phyloP scores from a whole-genome alignment of 2,797 vertebrate species.

The Chelmon rostratus region DNA sequence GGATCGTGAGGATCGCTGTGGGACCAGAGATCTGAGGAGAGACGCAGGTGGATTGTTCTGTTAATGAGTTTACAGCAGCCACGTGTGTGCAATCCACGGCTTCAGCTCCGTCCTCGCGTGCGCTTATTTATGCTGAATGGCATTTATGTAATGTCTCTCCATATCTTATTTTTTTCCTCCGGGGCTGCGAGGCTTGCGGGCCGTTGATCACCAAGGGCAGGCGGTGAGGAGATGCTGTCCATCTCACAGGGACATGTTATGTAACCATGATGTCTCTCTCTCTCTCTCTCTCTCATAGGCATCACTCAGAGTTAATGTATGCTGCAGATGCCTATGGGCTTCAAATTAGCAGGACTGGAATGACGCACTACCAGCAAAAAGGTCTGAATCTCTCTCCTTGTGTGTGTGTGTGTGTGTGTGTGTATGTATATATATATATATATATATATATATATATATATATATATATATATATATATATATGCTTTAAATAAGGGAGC shows the following conservation, averaged over 20 bases:
- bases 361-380: slow-evolving; percentile 18
- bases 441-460: not conserved
- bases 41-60: slow-evolving; percentile 11
- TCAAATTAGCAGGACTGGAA: slow-evolving; percentile 11
- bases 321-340: slow-evolving; percentile 36
- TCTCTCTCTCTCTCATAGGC: slow-evolving; percentile 28
- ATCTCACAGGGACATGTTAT: slow-evolving; percentile 49
- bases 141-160: slow-evolving; percentile 51
- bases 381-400: slow-evolving; percentile 11
- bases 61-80: not conserved
- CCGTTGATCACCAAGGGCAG: slow-evolving; percentile 52
- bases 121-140: slow-evolving; percentile 44
- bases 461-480: not conserved
- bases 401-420: not conserved
- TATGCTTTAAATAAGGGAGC: not conserved
- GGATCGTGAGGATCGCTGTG: not conserved
- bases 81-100: slow-evolving; percentile 1
- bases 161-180: not conserved
- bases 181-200: slow-evolving; percentile 21
- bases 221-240: slow-evolving; percentile 47
- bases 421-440: not conserved
- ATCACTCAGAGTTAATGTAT: slow-evolving; percentile 43
- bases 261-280: slow-evolving; percentile 53
- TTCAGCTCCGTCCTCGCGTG: not conserved
- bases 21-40: not conserved